Base-by-base conservation (phyloP, 53 echinoderm and acorn worm genomes). In the Holothuria scabra region DNA sequence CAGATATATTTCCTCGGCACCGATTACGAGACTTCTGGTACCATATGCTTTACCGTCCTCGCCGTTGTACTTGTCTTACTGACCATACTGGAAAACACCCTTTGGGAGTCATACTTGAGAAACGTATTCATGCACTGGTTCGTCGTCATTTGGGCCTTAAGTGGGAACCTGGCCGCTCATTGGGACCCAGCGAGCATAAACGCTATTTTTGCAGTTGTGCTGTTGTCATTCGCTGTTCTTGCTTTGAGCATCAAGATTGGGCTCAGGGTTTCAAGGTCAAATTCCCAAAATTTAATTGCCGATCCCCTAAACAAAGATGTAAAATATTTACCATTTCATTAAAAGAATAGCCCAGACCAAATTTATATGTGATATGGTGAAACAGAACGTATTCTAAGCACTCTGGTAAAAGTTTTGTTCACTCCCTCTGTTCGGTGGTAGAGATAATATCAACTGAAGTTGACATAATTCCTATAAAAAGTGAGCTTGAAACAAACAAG, bases 1-100 rank as follows among this genome's bases (percentile, higher is more conserved):
- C 76, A 55, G 55, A 56, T 76, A 56, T 76, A 76, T 52, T 13
- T 26, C 28, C 26, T 76, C 23, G 55, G 81, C 11, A 32, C 41
- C 8, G 24, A 10, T 12, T 25, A 48, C 24, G 13, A 76, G 26
- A 76, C 76, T 11, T 76, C 76, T 19, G 52, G 76, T 76, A 76
- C 57, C 76, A 76, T 76, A 12, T 76, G 55, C 55, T 56, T 76
- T 57, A 55, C 76, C 55, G 13, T 76, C 48, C 76, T 76, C 3
- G 76, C 76, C 18, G 57, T 76, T 20, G 76, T 76, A 29, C 44
- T 76, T 8, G 25, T 76, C 20, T 4, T 55, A 14, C 57, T 76
- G 28, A 55, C 25, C 11, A 49, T 76, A 22, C 29, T 56, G 23
- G 76, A 76, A 28, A 76, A 76, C 55, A 76, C 26, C 26, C 57